A percentile compares a stretch with the other conserved stretches of the same genome.
phyloP scores from a whole-genome alignment of 1,140 invertebrate genomes.

The Brachionus koreanus region DNA sequence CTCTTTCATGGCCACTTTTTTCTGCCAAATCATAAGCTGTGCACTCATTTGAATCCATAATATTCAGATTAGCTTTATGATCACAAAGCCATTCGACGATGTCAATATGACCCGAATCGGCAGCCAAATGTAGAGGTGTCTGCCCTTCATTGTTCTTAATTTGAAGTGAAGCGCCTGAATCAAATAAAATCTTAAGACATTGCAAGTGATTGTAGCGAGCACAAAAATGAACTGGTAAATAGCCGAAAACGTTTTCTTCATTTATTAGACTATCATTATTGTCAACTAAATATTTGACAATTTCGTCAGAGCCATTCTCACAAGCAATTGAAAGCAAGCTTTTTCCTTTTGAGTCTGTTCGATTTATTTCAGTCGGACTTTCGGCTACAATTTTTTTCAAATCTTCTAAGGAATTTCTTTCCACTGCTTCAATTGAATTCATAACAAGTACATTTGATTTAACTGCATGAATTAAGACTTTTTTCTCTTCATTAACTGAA shows the following conservation, averaged over 20 bases:
- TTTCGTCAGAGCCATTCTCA: background rate
- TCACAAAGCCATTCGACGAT: constrained; percentile 32
- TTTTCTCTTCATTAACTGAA: background rate
- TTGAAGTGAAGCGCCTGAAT: constrained; percentile 12
- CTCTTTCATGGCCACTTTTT: constrained; percentile 10
- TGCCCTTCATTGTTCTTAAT: constrained; percentile 17
- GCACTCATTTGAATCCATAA: background rate
- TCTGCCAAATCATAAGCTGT: constrained; percentile 31
- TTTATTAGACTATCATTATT: background rate
- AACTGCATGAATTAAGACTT: background rate
- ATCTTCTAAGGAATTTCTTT: background rate
- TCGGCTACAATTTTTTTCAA: background rate
- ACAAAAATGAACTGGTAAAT: constrained; percentile 23
- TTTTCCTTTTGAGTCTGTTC: constrained; percentile 24
- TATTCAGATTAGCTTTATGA: constrained; percentile 1
- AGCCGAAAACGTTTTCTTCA: background rate
- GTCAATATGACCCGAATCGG: constrained; percentile 1
- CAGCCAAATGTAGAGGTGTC: constrained; percentile 34
- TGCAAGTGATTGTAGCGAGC: constrained; percentile 19
- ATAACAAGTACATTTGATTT: background rate
- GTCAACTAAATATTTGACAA: constrained; percentile 17
- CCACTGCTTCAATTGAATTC: constrained; percentile 42
- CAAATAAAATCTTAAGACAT: constrained; percentile 16
- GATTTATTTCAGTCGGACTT: constrained; percentile 9
- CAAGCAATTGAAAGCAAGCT: constrained; percentile 8